phyloP scores from a whole-genome alignment of 2,888 invertebrate genomes.

The Nebria salina region DNA sequence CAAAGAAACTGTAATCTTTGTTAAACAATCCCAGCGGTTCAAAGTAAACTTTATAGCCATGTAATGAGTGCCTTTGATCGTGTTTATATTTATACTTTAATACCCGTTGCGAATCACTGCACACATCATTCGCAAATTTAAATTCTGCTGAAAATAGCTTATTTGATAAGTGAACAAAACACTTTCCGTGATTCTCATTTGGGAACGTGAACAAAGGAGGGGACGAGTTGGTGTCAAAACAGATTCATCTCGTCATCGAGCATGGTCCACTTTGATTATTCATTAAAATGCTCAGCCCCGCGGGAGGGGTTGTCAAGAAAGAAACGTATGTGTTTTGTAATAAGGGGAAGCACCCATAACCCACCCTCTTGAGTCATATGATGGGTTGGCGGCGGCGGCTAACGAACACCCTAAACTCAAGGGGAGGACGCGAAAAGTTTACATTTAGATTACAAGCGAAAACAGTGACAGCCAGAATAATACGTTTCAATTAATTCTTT shows the following conservation, averaged over 20 bases:
- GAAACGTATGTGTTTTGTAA: conserved; percentile 31
- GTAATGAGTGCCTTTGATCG: conserved; percentile 19
- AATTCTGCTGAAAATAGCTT: background rate
- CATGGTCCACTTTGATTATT: conserved; percentile 34
- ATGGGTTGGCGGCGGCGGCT: conserved; percentile 3
- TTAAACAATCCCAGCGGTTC: conserved; percentile 14
- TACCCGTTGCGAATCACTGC: background rate
- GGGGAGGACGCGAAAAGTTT: conserved; percentile 4
- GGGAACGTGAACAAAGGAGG: conserved; percentile 6
- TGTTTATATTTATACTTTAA: background rate
- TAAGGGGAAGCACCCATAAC: conserved; percentile 3
- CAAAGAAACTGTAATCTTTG: conserved; percentile 12
- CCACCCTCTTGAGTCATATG: conserved; percentile 14
- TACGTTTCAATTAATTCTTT: conserved; percentile 44
- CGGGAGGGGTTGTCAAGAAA: conserved; percentile 4
- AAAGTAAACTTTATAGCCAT: conserved; percentile 23
- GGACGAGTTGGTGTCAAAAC: conserved; percentile 5
- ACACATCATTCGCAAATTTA: too few relatives aligned
- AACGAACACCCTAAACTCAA: background rate
- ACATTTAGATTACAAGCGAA: conserved; percentile 25
- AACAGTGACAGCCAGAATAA: conserved; percentile 24
- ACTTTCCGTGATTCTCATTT: background rate
- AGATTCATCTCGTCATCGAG: conserved; percentile 8
- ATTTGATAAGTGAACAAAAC: background rate
- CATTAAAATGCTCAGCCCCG: conserved; percentile 30